These are phyloP conservation scores for Aphelenchoides bicaudatus DNA, from an alignment of 2,888 invertebrate genomes.

Conservation along the genomic window DNA sequence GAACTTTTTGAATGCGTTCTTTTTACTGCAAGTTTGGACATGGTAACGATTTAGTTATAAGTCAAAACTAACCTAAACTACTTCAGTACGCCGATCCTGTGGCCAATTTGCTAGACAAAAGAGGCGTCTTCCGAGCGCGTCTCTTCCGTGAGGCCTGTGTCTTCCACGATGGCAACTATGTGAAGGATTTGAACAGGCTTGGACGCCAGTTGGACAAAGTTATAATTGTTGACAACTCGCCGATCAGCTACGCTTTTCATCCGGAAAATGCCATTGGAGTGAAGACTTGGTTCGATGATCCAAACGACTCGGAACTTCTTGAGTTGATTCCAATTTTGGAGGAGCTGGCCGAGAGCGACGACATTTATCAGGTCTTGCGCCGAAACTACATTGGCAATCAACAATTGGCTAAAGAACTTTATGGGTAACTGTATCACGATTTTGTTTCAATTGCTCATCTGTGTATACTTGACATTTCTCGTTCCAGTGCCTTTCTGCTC, in stretches of 20 bases:
- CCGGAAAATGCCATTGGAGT: constrained; percentile 95
- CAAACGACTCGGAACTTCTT: constrained; percentile 89
- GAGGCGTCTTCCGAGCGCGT: constrained; percentile 78
- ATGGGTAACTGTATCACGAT: no score
- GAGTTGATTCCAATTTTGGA: constrained; percentile 97
- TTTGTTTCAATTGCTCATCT: no score
- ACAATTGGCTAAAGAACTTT: constrained; percentile 14
- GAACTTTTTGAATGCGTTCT: constrained; percentile 97
- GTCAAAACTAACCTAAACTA: constrained; percentile 7
- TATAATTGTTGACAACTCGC: constrained; percentile 98
- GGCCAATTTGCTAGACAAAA: constrained; percentile 92
- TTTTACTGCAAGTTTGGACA: constrained; percentile 96
- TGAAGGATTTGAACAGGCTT: constrained; percentile 95
- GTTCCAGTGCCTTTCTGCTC: no score
- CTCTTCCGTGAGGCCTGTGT: constrained; percentile 99
- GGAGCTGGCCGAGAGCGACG: constrained; percentile 86
- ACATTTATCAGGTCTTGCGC: constrained; percentile 67
- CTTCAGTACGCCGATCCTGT: constrained; percentile 95
- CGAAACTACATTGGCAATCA: constrained; percentile 10
- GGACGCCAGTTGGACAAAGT: constrained; percentile 93
- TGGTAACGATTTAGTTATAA: constrained; percentile 66
- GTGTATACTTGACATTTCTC: no score
- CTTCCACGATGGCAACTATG: constrained; percentile 98
- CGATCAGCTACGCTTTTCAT: constrained; percentile 99
- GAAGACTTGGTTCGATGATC: constrained; percentile 99